Evolutionary conservation across 2,888 invertebrate genomes (phyloP).

Genomic region (Myathropa florea): DNA sequence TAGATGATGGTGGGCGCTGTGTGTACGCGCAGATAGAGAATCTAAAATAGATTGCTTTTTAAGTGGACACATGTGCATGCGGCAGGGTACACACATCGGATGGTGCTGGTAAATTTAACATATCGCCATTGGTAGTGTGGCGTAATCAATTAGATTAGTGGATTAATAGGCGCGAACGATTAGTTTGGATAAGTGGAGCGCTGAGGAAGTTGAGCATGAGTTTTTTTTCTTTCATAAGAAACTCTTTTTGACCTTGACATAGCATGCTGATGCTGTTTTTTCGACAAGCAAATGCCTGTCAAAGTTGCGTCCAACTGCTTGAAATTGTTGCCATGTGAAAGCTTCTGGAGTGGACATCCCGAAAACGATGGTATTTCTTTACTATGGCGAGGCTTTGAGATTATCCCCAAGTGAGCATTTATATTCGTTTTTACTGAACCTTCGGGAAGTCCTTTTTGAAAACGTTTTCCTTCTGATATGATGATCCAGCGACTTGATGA

Average conservation of each 20-base stretch:
- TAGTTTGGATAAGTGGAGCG: conserved; percentile 51
- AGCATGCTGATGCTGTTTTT: background rate
- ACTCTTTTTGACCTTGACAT: background rate
- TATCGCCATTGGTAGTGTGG: conserved; percentile 68
- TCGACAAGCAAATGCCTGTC: background rate
- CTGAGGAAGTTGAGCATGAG: background rate
- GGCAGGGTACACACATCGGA: conserved; percentile 50
- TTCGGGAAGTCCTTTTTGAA: no score
- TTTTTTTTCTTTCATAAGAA: background rate
- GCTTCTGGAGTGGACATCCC: no score
- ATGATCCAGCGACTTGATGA: no score
- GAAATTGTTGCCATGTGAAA: no score
- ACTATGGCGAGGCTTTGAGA: no score
- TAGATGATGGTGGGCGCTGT: conserved; percentile 43
- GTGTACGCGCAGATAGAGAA: conserved; percentile 55
- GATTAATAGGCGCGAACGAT: conserved; percentile 66
- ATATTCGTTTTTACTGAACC: no score
- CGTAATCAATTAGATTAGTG: conserved; percentile 69
- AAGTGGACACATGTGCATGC: conserved; percentile 65
- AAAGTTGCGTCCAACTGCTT: no score
- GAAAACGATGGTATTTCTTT: no score
- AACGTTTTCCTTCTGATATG: no score
- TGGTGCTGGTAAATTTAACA: conserved; percentile 57
- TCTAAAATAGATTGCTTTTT: conserved; percentile 67
- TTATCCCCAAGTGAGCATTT: no score